These are phyloP conservation scores for Miltochrista miniata DNA, from an alignment of 2,888 invertebrate species.

Conservation along the genomic window DNA sequence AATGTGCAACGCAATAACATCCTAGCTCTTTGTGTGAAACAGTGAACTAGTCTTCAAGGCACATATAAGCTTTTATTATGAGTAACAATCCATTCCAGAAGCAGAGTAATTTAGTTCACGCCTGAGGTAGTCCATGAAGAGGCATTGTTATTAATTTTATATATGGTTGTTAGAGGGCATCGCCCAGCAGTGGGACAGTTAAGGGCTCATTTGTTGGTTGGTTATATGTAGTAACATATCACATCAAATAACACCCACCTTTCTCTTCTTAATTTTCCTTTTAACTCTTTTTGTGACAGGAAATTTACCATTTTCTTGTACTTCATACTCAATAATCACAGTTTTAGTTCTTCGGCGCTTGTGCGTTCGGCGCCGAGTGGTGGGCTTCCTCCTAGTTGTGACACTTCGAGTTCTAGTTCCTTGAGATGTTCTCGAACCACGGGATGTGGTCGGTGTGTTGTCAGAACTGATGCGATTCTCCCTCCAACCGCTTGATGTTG, in stretches of 20 bases:
- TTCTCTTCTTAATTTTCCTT: slow-evolving; percentile 64
- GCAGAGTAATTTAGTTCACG: too few relatives aligned
- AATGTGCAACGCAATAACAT: too few relatives aligned
- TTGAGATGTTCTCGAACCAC: slow-evolving; percentile 18
- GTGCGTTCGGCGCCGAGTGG: slow-evolving; percentile 48
- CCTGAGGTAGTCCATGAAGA: too few relatives aligned
- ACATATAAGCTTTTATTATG: too few relatives aligned
- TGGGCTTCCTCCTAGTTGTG: slow-evolving; percentile 36
- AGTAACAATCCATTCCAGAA: too few relatives aligned
- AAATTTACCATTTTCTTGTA: slow-evolving; percentile 85
- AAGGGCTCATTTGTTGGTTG: too few relatives aligned
- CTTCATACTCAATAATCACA: slow-evolving; percentile 86
- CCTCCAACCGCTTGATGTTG: slow-evolving; percentile 50
- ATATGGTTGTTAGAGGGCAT: too few relatives aligned
- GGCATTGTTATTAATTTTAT: too few relatives aligned
- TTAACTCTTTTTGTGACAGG: slow-evolving; percentile 81
- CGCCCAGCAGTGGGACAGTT: too few relatives aligned
- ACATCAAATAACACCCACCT: slow-evolving; percentile 47
- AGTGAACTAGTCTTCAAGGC: too few relatives aligned
- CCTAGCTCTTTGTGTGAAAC: too few relatives aligned
- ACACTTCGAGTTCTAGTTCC: slow-evolving; percentile 21
- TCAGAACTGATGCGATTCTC: slow-evolving; percentile 23
- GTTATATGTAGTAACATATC: background rate
- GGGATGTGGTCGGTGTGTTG: slow-evolving; percentile 40
- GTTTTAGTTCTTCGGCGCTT: slow-evolving; percentile 79